Base-by-base conservation (phyloP, 1,140 invertebrate genomes). In the Parasteatoda tepidariorum region DNA sequence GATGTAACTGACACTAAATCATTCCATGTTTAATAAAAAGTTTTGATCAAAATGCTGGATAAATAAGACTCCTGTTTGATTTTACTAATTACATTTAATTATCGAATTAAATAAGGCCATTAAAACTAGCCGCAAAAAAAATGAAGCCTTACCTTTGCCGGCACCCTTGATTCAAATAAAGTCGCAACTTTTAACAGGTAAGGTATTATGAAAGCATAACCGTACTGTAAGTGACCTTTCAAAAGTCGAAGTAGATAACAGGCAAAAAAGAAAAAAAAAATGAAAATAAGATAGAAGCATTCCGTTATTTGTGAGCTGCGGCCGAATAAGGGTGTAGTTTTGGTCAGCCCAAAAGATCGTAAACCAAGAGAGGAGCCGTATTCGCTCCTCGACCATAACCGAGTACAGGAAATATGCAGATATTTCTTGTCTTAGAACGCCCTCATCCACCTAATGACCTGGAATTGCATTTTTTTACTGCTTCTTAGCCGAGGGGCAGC, bases 401-500 rank as follows among this genome's bases (percentile, higher is more conserved):
- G 31, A 70, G 78, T 70, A 71, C 78, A 82, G 78, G 78, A 82
- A 82, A 82, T 82, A 82, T 82, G 78, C 78, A 82, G 78, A 82
- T 82, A 82, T 82, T 79, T 70, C 78, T 70, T 61, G 48, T 82
- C 66, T 71, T 70, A 82, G 54, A 71, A 64, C 78, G 78, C 78
- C 78, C 78, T 61, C 75, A 41, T 41, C 70, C 24, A 41, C 66
- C 78, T 82, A 82, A 82, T 82, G 78, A 82, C 78, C 66, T 41
- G 31, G 48, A 82, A 70, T 68, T 59, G 66, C 66, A 48, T 18
- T 82, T 82, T n/a, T 48, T 82, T 82, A 82, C 64, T 82, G 78
- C 78, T 82, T 48, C 57, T 82, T 66, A 54, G 78, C 78, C 76
- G 30, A 59, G 28, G 66, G 38, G 33, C 26, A 31, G 68, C 11